Conservation (phyloP, 2,888 invertebrate genomes). For the Gerris lacustris region DNA sequence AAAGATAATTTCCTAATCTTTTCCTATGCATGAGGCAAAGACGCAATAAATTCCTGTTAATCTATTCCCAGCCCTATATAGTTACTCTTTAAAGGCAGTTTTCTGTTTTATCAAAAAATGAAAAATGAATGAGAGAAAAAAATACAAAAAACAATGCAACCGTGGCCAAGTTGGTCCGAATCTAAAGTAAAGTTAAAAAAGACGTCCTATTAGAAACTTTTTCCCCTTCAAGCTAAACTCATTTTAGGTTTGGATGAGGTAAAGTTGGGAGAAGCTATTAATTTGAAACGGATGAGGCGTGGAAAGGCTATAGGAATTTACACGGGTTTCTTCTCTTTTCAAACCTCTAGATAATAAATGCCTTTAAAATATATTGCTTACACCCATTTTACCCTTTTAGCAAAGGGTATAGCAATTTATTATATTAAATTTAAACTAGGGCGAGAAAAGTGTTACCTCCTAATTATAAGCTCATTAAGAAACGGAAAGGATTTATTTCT, state of each 20-base stretch:
- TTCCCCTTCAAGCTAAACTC: background rate
- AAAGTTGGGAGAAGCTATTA: background rate
- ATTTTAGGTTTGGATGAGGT: background rate
- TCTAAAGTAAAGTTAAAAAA: background rate
- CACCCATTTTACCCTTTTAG: too few relatives aligned
- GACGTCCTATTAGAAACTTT: constrained; percentile 5
- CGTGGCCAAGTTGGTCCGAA: background rate
- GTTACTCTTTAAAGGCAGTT: background rate
- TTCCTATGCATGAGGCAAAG: background rate
- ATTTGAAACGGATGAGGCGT: constrained; percentile 1
- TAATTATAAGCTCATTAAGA: too few relatives aligned
- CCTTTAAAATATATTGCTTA: too few relatives aligned
- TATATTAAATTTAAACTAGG: too few relatives aligned
- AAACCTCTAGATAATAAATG: too few relatives aligned
- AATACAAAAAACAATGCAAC: background rate
- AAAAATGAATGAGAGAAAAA: background rate
- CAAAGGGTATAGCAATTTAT: too few relatives aligned
- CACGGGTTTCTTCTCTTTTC: too few relatives aligned
- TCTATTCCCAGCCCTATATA: background rate
- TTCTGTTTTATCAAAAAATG: background rate
- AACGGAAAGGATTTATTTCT: too few relatives aligned
- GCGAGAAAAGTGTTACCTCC: too few relatives aligned
- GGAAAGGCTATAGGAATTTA: background rate
- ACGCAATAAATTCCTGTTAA: background rate
- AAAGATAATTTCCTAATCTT: background rate